A percentile compares a stretch with the other conserved stretches of the same genome.
phyloP scores from a whole-genome alignment of 2,797 vertebrate genomes.

The Miopithecus talapoin region DNA sequence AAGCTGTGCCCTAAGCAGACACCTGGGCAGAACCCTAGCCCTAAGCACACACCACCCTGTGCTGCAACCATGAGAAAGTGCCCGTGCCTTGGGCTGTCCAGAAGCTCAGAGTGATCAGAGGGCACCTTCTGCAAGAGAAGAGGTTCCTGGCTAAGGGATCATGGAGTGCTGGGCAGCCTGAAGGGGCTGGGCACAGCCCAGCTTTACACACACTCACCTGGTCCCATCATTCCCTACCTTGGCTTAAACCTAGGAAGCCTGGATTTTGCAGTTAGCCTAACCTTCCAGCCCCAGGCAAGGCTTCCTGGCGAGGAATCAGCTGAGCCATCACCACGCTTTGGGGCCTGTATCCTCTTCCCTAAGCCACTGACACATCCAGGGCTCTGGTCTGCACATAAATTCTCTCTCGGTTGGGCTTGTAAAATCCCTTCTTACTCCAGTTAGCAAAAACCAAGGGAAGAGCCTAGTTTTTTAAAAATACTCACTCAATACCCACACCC shows the following conservation, averaged over 20 bases:
- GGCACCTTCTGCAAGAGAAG: background rate
- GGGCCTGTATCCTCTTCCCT: background rate
- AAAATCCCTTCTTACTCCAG: background rate
- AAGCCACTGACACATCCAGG: background rate
- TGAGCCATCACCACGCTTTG: too few species aligned
- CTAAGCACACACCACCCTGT: background rate
- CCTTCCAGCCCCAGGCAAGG: background rate
- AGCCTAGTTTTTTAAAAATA: rapidly evolving
- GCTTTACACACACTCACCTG: background rate
- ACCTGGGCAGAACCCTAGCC: background rate
- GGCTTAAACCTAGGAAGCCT: background rate
- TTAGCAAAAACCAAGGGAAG: background rate
- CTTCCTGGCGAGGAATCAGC: background rate
- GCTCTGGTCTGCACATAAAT: background rate
- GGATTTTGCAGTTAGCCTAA: background rate
- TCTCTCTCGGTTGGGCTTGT: background rate
- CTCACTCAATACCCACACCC: slow-evolving; percentile 25
- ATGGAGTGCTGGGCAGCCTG: background rate
- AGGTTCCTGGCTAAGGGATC: background rate
- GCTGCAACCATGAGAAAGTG: background rate
- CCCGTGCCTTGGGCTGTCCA: background rate
- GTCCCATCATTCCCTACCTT: background rate
- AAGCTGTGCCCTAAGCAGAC: background rate
- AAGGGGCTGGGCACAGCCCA: background rate
- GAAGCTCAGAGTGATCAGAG: background rate